phyloP scores from a whole-genome alignment of 2,113 vertebrate genomes.

The Calypte anna region DNA sequence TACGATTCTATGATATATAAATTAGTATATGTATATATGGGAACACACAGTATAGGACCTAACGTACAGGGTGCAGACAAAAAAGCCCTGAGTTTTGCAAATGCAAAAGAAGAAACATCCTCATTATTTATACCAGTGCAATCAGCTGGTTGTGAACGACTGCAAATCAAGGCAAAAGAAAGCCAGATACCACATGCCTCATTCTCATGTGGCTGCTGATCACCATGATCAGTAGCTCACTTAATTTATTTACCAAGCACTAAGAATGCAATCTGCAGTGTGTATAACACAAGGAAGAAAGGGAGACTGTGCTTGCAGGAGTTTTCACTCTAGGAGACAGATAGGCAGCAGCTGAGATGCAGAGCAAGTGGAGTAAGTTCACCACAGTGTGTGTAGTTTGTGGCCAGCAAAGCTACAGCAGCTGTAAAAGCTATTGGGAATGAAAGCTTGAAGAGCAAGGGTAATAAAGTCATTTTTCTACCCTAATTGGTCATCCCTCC shows the following conservation, averaged over 20 bases:
- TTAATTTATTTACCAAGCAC: neutral
- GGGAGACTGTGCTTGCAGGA: neutral
- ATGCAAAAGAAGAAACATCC: neutral
- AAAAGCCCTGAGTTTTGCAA: neutral
- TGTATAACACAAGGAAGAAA: neutral
- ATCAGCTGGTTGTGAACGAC: neutral
- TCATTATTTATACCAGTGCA: neutral
- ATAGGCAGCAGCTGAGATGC: neutral
- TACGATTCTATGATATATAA: neutral
- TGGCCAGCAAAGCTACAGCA: neutral
- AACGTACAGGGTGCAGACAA: neutral
- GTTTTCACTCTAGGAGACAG: neutral
- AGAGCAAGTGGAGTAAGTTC: neutral
- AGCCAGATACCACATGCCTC: neutral
- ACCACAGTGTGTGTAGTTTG: rapidly evolving
- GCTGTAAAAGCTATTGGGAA: neutral
- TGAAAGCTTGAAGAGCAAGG: neutral
- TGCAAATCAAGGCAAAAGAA: neutral
- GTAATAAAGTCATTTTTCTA: neutral
- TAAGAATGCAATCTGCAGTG: neutral
- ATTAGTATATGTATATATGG: neutral
- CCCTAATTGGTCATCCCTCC: neutral
- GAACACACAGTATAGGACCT: neutral
- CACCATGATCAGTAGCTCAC: neutral
- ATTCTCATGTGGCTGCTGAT: neutral